Percentiles rank a stretch among this genome's conserved stretches.
Evolutionary conservation across 2,888 invertebrate species (phyloP).

Genomic region (Baronia brevicornis): DNA sequence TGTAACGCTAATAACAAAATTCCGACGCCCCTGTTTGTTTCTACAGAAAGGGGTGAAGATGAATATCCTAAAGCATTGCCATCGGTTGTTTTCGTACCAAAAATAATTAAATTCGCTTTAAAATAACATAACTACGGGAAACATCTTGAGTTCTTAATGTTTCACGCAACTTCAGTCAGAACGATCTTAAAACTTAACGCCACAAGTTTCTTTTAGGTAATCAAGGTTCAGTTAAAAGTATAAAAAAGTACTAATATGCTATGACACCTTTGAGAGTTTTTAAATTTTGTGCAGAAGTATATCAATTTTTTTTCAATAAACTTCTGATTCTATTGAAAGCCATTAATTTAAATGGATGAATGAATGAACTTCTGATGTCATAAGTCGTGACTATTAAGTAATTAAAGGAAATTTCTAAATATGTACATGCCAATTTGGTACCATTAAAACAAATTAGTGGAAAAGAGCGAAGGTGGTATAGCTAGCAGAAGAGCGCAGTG

Average conservation of each 20-base stretch:
- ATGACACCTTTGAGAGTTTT: too few species aligned
- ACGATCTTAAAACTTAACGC: too few species aligned
- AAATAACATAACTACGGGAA: conserved; percentile 21
- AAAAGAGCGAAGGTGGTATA: conserved; percentile 32
- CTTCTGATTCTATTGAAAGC: neutral
- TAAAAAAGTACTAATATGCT: too few species aligned
- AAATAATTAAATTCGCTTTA: conserved; percentile 28
- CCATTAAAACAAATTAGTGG: conserved; percentile 19
- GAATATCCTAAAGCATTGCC: conserved; percentile 43
- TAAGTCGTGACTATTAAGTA: conserved; percentile 15
- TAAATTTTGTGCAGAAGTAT: too few species aligned
- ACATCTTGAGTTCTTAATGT: conserved; percentile 16
- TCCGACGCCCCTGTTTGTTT: conserved; percentile 70
- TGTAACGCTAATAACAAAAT: conserved; percentile 74
- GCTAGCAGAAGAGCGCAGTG: conserved; percentile 52
- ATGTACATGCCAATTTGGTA: conserved; percentile 12
- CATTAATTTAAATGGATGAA: neutral
- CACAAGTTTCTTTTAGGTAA: too few species aligned
- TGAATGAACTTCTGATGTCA: conserved; percentile 7
- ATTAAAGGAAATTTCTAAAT: conserved; percentile 11
- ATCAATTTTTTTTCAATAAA: too few species aligned
- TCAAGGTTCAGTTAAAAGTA: too few species aligned
- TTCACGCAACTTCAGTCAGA: too few species aligned
- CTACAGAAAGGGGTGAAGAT: conserved; percentile 70
- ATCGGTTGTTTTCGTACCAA: conserved; percentile 37